phyloP scores from a whole-genome alignment of 1,140 invertebrate genomes.

The Drosophila sp. region DNA sequence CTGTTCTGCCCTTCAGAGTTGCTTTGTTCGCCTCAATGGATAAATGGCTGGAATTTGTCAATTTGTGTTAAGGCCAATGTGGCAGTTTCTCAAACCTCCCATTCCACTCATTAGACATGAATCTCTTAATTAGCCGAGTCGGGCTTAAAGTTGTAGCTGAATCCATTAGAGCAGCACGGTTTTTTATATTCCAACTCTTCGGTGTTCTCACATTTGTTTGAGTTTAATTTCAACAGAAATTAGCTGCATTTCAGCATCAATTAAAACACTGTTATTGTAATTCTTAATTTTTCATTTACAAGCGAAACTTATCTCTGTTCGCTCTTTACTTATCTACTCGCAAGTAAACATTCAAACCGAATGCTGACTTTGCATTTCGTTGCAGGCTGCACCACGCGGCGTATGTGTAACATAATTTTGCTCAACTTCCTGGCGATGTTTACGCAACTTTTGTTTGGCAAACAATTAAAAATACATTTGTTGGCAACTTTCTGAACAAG shows the following conservation, averaged over 20 bases:
- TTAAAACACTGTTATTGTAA: background rate
- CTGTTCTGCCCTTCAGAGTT: constrained; percentile 20
- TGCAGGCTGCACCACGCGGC: constrained; percentile 13
- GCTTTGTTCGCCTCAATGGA: constrained; percentile 55
- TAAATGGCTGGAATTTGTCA: constrained; percentile 77
- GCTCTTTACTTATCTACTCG: background rate
- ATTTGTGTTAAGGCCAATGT: constrained; percentile 78
- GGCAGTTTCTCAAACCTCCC: constrained; percentile 56
- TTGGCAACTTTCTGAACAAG: constrained; percentile 36
- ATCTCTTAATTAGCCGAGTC: constrained; percentile 63
- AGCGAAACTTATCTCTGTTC: background rate
- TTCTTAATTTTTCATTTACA: constrained; percentile 1
- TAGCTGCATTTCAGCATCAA: background rate
- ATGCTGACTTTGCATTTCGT: constrained; percentile 14
- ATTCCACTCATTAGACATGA: constrained; percentile 25
- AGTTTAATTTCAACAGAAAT: background rate
- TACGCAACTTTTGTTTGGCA: constrained; percentile 37
- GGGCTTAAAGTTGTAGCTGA: constrained; percentile 21
- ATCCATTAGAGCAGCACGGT: constrained; percentile 11
- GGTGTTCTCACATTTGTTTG: background rate
- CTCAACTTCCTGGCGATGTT: constrained; percentile 2
- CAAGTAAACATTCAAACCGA: constrained; percentile 6
- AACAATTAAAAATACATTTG: constrained; percentile 45
- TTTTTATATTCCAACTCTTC: background rate
- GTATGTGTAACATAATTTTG: constrained; percentile 36